phyloP scores from a whole-genome alignment of 2,113 vertebrate species.

The Sakesphorus luctuosus region DNA sequence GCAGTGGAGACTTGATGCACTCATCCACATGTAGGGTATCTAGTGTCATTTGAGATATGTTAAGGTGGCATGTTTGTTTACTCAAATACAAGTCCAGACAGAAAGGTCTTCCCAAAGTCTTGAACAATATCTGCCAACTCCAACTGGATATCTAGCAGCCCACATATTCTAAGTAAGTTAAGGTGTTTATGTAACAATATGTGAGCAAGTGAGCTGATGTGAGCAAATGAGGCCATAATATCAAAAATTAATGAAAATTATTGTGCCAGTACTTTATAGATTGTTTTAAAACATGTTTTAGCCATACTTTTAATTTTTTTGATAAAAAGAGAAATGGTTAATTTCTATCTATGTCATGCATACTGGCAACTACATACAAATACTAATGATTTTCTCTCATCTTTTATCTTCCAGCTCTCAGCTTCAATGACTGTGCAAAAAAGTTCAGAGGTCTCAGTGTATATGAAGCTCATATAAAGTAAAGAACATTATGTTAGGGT shows the following conservation, averaged over 20 bases:
- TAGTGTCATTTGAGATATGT: neutral
- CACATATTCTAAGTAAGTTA: neutral
- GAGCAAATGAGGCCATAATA: neutral
- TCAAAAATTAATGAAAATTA: neutral
- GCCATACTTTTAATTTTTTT: neutral
- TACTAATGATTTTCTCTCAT: neutral
- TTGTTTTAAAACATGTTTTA: neutral
- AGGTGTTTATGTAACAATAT: neutral
- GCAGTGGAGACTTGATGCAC: neutral
- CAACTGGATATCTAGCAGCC: neutral
- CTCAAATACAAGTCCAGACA: neutral
- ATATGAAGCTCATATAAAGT: neutral
- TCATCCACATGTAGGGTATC: accelerated
- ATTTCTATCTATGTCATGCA: neutral
- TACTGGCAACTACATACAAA: neutral
- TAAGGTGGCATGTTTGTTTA: neutral
- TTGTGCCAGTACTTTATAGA: neutral
- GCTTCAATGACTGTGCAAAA: neutral
- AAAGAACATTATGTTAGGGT: neutral
- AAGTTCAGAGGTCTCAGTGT: neutral
- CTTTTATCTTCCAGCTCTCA: neutral
- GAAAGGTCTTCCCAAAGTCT: neutral
- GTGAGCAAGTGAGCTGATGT: neutral
- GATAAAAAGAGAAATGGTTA: neutral
- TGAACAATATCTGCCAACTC: neutral